Evolutionary conservation across 2,797 vertebrate species (phyloP).

Genomic region (Argentina silus): DNA sequence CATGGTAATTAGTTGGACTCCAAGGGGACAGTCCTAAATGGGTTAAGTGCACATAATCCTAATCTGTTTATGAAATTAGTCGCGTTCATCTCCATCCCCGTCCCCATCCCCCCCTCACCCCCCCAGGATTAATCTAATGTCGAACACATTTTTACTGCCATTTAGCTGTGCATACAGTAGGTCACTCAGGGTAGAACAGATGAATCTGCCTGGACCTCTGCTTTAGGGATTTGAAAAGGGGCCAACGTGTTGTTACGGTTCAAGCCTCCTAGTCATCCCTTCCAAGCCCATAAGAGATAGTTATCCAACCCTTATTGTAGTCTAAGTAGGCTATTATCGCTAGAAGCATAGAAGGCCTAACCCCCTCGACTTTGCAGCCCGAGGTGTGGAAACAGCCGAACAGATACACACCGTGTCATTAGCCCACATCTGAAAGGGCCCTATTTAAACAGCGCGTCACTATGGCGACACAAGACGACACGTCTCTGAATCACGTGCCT

Average conservation of each 20-base stretch:
- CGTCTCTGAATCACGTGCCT: conserved; percentile 48
- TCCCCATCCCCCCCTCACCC: conserved; percentile 10
- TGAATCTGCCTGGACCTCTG: background rate
- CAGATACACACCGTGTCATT: conserved; percentile 11
- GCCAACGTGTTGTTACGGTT: background rate
- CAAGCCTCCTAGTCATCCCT: background rate
- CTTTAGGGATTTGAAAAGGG: background rate
- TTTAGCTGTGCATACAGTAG: background rate
- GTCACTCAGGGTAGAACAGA: background rate
- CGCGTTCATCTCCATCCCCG: conserved; percentile 36
- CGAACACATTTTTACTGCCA: conserved; percentile 31
- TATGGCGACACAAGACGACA: conserved; percentile 48
- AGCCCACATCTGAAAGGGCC: conserved; percentile 50
- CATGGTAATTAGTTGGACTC: conserved; percentile 37
- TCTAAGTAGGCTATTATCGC: conserved; percentile 35
- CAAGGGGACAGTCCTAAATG: conserved; percentile 21
- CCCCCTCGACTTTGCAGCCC: background rate
- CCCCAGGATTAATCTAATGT: conserved; percentile 18
- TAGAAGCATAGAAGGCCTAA: conserved; percentile 30
- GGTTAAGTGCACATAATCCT: conserved; percentile 51
- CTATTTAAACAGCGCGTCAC: conserved; percentile 57
- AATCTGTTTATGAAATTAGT: conserved; percentile 62
- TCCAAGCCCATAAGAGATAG: conserved; percentile 34
- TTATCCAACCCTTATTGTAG: conserved; percentile 56
- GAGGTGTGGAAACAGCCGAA: too few relatives aligned